Conservation (phyloP, 2,113 vertebrate genomes). For the Diphyllodes magnificus region DNA sequence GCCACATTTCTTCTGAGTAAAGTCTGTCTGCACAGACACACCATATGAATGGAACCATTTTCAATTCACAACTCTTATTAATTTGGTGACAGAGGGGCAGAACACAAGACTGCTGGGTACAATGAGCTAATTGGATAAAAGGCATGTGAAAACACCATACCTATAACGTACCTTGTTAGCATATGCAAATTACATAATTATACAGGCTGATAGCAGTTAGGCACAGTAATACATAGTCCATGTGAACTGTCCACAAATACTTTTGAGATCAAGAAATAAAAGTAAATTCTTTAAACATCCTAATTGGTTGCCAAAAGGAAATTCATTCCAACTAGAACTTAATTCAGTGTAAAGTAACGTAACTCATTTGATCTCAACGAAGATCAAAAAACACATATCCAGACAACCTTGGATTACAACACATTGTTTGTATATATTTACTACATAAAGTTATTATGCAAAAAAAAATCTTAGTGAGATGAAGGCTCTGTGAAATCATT, state of each 20-base stretch:
- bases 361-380: constrained; percentile 36
- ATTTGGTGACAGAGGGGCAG: constrained; percentile 29
- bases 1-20: not conserved
- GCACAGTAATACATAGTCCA: constrained; percentile 35
- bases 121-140: constrained; percentile 51
- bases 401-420: not conserved
- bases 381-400: constrained; percentile 37
- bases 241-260: constrained; percentile 45
- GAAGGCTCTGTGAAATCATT: constrained; percentile 14
- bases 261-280: constrained; percentile 38
- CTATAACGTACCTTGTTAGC: constrained; percentile 52
- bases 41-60: constrained; percentile 39
- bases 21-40: constrained; percentile 22
- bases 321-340: constrained; percentile 28
- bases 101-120: not conserved
- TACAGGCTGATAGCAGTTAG: constrained; percentile 14
- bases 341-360: not conserved
- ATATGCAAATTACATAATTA: constrained; percentile 57
- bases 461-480: constrained; percentile 11
- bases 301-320: constrained; percentile 57
- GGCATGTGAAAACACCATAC: constrained; percentile 48
- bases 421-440: constrained; percentile 20
- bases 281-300: constrained; percentile 62
- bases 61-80: constrained; percentile 48
- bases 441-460: constrained; percentile 17